Evolutionary conservation across 2,888 invertebrate species (phyloP).

Genomic region (Xanthorhoe designata): DNA sequence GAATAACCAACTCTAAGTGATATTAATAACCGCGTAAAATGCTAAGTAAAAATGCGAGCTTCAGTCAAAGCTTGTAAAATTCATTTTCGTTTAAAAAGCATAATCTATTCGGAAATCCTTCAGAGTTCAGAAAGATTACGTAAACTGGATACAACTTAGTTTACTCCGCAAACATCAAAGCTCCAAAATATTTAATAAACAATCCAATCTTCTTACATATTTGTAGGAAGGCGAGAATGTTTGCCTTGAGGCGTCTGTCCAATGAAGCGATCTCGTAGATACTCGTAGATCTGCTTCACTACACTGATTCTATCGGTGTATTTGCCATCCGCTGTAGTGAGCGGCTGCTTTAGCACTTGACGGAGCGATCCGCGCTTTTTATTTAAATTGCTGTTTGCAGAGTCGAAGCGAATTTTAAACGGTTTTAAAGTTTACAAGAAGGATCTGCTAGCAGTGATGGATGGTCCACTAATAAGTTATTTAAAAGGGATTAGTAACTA

Average conservation of each 20-base stretch:
- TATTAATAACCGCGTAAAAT: background rate
- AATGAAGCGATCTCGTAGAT: background rate
- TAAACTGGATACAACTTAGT: background rate
- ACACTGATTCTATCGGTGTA: background rate
- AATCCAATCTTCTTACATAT: constrained; percentile 8
- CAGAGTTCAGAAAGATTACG: background rate
- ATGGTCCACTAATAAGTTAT: background rate
- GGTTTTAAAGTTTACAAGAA: constrained; percentile 12
- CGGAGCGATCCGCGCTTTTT: constrained; percentile 13
- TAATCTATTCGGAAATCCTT: background rate
- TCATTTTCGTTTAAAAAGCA: background rate
- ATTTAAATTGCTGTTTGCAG: constrained; percentile 19
- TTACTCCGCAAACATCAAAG: constrained; percentile 17
- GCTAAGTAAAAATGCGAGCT: background rate
- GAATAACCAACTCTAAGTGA: too few relatives aligned
- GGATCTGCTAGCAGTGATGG: background rate
- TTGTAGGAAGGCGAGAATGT: background rate
- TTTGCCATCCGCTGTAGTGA: constrained; percentile 2
- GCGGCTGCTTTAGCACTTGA: constrained; percentile 3
- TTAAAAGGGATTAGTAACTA: background rate
- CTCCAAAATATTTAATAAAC: constrained; percentile 15
- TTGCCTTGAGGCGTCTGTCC: constrained; percentile 4
- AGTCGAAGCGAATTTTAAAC: constrained; percentile 15
- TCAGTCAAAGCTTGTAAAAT: background rate
- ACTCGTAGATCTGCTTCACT: background rate